phyloP scores from a whole-genome alignment of 1,140 invertebrate genomes.

The Ladona fulva region DNA sequence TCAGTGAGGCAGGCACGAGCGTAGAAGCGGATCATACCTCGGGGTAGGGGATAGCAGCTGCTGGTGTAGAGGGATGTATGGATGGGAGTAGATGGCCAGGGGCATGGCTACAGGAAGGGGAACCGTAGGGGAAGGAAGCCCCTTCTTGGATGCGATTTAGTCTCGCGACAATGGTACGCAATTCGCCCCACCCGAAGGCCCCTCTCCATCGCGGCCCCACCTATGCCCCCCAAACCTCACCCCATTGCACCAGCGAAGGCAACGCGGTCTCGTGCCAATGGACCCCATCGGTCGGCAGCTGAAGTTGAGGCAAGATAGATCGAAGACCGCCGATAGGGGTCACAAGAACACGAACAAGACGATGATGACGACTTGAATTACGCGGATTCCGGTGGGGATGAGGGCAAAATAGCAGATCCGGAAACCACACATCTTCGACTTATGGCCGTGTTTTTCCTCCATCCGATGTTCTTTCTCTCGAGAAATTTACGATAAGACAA shows the following conservation, averaged over 20 bases:
- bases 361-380: not conserved
- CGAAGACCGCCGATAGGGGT: too few species aligned
- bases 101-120: not conserved
- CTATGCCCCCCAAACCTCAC: not conserved
- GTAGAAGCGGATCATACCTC: too few species aligned
- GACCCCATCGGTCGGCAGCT: not conserved
- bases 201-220: not conserved
- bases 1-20: not conserved
- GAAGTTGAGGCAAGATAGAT: too few species aligned
- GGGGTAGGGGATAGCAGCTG: too few species aligned
- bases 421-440: constrained; percentile 1
- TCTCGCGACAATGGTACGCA: not conserved
- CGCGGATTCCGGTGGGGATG: not conserved
- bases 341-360: not conserved
- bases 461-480: not conserved
- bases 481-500: not conserved
- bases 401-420: not conserved
- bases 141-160: not conserved
- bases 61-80: too few species aligned
- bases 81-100: too few species aligned
- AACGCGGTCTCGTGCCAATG: not conserved
- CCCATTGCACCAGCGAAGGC: not conserved
- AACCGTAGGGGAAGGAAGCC: not conserved
- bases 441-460: not conserved
- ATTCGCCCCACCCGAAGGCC: not conserved